These are phyloP conservation scores for Zelostemma sp. DNA, from an alignment of 1,140 invertebrate species.

Conservation along the genomic window DNA sequence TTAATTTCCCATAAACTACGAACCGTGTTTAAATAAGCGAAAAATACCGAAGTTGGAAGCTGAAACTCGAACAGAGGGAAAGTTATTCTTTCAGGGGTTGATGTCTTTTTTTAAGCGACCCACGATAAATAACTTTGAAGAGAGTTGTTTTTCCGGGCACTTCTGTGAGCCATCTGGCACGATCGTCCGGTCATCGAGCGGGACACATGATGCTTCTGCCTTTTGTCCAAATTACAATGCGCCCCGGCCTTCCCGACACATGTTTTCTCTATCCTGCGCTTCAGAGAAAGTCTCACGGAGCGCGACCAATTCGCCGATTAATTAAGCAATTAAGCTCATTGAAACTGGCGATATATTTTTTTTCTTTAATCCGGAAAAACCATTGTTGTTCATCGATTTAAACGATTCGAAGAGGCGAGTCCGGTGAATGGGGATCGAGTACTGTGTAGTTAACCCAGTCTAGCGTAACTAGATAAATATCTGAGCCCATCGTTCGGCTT, in stretches of 20 bases:
- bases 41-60: too few relatives aligned
- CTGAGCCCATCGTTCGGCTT: conserved; percentile 21
- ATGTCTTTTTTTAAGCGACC: not conserved
- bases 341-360: too few relatives aligned
- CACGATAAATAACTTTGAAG: not conserved
- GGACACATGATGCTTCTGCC: conserved; percentile 44
- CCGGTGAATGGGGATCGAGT: not conserved
- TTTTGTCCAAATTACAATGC: conserved; percentile 57
- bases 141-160: conserved; percentile 8
- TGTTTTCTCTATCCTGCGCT: conserved; percentile 40
- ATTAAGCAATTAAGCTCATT: conserved; percentile 11
- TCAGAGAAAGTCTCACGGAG: conserved; percentile 16
- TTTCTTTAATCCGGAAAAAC: not conserved
- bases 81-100: not conserved
- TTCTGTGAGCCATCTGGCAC: conserved; percentile 58
- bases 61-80: too few relatives aligned
- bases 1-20: too few relatives aligned
- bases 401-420: not conserved
- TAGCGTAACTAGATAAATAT: conserved; percentile 29
- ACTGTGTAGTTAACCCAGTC: conserved; percentile 27
- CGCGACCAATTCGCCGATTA: not conserved
- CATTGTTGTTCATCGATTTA: not conserved
- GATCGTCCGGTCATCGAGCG: conserved; percentile 42
- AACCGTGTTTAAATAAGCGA: too few relatives aligned
- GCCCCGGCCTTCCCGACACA: conserved; percentile 36